Conservation (phyloP, 2,888 invertebrate genomes). For the Amblyjoppa proteus region DNA sequence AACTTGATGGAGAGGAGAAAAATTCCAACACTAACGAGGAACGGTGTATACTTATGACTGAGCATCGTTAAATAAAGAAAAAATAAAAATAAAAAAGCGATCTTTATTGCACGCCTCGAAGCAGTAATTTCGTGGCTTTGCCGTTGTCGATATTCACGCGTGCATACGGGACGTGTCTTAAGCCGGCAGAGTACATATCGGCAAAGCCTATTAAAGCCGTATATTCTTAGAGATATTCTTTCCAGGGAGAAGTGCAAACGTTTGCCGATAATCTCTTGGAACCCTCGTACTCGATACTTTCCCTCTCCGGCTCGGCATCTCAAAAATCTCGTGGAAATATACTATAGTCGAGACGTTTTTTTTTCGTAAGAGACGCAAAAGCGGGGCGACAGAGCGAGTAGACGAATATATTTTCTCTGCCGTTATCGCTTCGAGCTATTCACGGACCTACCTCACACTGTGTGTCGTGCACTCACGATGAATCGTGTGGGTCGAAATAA, state of each 20-base stretch:
- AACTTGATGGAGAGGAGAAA: neutral
- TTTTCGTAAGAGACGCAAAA: constrained; percentile 4
- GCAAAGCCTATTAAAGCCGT: neutral
- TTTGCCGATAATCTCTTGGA: neutral
- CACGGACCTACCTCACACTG: constrained; percentile 47
- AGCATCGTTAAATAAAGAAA: constrained; percentile 1
- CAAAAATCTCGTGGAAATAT: neutral
- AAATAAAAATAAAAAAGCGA: neutral
- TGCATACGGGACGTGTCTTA: neutral
- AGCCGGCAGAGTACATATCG: neutral
- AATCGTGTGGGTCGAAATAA: constrained; percentile 33
- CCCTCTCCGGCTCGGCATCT: neutral
- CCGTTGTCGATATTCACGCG: neutral
- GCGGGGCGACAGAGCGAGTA: neutral
- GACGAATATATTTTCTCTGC: constrained; percentile 34
- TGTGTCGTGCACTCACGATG: constrained; percentile 17
- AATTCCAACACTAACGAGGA: neutral
- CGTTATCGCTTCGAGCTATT: constrained; percentile 23
- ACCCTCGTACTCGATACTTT: neutral
- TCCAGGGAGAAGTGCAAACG: neutral
- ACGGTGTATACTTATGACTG: neutral
- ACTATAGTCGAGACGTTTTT: neutral
- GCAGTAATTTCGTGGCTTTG: constrained; percentile 5
- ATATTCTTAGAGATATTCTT: neutral
- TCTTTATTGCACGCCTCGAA: neutral